Evolutionary conservation across 2,797 vertebrate genomes (phyloP).

Genomic region (Decapterus maruadsi): DNA sequence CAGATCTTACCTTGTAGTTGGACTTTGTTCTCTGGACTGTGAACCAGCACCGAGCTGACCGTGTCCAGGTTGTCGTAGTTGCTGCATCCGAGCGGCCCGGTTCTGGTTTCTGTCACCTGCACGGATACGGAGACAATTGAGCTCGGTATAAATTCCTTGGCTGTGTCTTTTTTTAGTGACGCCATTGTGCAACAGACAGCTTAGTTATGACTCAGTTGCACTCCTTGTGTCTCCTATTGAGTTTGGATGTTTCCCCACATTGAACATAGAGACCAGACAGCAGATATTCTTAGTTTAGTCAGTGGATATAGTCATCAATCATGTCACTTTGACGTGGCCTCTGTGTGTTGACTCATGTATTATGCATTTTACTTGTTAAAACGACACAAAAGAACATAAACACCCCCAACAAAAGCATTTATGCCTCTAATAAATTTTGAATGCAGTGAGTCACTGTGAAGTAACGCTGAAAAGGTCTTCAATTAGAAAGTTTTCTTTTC

Average conservation of each 20-base stretch:
- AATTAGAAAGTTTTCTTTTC: slow-evolving; percentile 49
- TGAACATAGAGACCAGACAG: slow-evolving; percentile 6
- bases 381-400: slow-evolving; percentile 37
- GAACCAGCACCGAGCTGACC: slow-evolving; percentile 97
- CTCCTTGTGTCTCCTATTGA: neutral
- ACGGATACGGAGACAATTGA: slow-evolving; percentile 12
- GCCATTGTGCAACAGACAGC: neutral
- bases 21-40: slow-evolving; percentile 98
- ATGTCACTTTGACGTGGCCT: neutral
- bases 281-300: slow-evolving; percentile 4
- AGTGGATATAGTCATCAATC: neutral
- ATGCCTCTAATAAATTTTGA: slow-evolving; percentile 34
- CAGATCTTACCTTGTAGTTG: slow-evolving; percentile 92
- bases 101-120: slow-evolving; percentile 97
- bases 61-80: slow-evolving; percentile 99
- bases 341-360: slow-evolving; percentile 12
- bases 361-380: slow-evolving; percentile 12
- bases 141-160: neutral
- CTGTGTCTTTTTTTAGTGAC: neutral
- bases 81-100: slow-evolving; percentile 97
- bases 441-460: slow-evolving; percentile 47
- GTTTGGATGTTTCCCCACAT: neutral
- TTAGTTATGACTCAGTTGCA: neutral
- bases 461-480: slow-evolving; percentile 50
- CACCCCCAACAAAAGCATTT: slow-evolving; percentile 34